Percentiles rank a stretch among this genome's conserved stretches.
phyloP scores from a whole-genome alignment of 2,797 vertebrate species.

The Protonibea diacanthus region DNA sequence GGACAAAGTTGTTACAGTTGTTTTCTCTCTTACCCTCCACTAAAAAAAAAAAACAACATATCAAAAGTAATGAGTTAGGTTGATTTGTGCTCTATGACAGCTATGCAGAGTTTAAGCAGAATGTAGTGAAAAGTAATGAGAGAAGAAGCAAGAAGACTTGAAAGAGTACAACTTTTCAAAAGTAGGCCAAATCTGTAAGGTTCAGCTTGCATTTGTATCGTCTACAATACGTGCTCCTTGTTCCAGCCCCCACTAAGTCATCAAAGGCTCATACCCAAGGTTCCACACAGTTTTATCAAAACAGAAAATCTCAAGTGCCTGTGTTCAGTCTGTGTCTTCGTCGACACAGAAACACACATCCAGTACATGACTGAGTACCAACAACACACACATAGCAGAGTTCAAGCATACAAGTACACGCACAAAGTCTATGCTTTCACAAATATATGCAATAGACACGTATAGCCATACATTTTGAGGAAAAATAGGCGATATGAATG shows the following conservation, averaged over 20 bases:
- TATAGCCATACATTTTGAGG: background rate
- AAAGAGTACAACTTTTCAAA: slow-evolving; percentile 56
- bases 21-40: slow-evolving; percentile 64
- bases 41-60: slow-evolving; percentile 29
- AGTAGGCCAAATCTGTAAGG: slow-evolving; percentile 54
- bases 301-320: slow-evolving; percentile 65
- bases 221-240: slow-evolving; percentile 33
- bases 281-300: slow-evolving; percentile 59
- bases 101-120: background rate
- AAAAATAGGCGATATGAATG: slow-evolving; percentile 22
- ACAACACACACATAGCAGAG: slow-evolving; percentile 16
- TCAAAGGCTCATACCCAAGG: slow-evolving; percentile 72
- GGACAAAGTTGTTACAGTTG: slow-evolving; percentile 81
- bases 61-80: slow-evolving; percentile 44
- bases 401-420: background rate
- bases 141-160: slow-evolving; percentile 23
- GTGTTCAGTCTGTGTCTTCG: slow-evolving; percentile 52
- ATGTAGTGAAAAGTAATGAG: slow-evolving; percentile 22
- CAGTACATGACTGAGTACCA: background rate
- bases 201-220: slow-evolving; percentile 55
- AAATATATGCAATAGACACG: background rate
- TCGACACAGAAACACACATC: slow-evolving; percentile 23
- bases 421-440: slow-evolving; percentile 2
- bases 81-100: background rate
- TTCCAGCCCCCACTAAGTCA: slow-evolving; percentile 49